Evolutionary conservation across 2,113 vertebrate species (phyloP), one percentile per base, ranked within the genome.

Genomic region (Cebidichthys violaceus): DNA sequence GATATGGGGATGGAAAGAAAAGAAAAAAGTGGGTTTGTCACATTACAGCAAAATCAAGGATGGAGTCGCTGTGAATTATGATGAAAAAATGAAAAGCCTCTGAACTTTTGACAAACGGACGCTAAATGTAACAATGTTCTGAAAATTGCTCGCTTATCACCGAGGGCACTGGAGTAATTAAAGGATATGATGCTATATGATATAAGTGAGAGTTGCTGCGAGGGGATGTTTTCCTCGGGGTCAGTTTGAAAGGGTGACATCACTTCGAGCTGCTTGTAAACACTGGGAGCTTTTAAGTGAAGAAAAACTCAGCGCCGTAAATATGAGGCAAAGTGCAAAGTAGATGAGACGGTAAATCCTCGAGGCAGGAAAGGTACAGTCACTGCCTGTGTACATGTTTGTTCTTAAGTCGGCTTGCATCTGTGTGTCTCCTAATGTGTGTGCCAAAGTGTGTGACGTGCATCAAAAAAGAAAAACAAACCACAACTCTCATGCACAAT

Each of bases 131-230:
- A 81, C 73, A 66, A 68, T 43, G 68, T 85, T 80, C 70, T 75
- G 73, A 86, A 86, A 90, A 93, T 82, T 84, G 85, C 88, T 90
- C 82, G 82, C 88, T 86, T 88, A 85, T 72, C 82, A 89, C 87
- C 15, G 57, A 83, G 84, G 87, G 88, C 86, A 22, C 76, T 71
- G 67, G 72, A 76, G 90, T 89, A 89, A 93, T 93, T 90, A 92
- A 89, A 89, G 79, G 64, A 88, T 77, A 84, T 90, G 88, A 93
- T 85, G 33, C 33, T 6, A 33, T 33, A 33, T 33, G 33, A 33
- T 33, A 33, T 88, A 87, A 92, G 86, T 68, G 72, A 84, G 83
- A 75, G 84, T 90, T 89, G 74, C 85, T 64, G 79, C 68, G 29
- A 24, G 84, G 57, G 80, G 47, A 86, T 29, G 45, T 85, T 89